Conservation (phyloP, 2,113 vertebrate genomes). For the Dryoscopus gambensis region DNA sequence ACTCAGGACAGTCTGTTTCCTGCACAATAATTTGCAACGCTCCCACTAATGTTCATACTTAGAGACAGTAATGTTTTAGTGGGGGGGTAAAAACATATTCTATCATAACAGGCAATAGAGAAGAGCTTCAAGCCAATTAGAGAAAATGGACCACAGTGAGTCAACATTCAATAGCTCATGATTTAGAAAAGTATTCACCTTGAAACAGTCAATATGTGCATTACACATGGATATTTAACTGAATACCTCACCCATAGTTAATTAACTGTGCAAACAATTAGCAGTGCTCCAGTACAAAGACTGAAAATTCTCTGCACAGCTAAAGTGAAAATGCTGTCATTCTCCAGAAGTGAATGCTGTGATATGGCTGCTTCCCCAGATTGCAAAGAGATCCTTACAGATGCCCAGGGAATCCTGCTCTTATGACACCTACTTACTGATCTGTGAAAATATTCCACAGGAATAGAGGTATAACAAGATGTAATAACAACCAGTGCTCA, state of each 20-base stretch:
- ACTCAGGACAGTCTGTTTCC: background rate
- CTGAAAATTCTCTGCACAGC: background rate
- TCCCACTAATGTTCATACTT: background rate
- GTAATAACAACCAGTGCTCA: background rate
- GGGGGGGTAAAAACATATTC: background rate
- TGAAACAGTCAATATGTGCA: slow-evolving; percentile 57
- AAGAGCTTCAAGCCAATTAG: slow-evolving; percentile 20
- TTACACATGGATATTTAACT: slow-evolving; percentile 37
- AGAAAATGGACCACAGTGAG: slow-evolving; percentile 19
- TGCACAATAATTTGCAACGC: background rate
- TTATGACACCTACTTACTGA: background rate
- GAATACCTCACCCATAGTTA: slow-evolving; percentile 42
- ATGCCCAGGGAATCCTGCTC: background rate
- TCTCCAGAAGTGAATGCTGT: background rate
- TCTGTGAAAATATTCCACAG: background rate
- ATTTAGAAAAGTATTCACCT: slow-evolving; percentile 56
- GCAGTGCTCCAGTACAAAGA: background rate
- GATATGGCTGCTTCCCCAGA: background rate
- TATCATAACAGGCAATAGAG: background rate
- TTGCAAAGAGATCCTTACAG: background rate
- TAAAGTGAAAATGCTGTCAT: background rate
- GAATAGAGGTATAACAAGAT: background rate
- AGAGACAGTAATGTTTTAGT: background rate
- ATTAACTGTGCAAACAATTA: slow-evolving; percentile 67
- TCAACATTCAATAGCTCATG: slow-evolving; percentile 56